Base-by-base conservation (phyloP, 2,888 invertebrate genomes). In the Lapara coniferarum region DNA sequence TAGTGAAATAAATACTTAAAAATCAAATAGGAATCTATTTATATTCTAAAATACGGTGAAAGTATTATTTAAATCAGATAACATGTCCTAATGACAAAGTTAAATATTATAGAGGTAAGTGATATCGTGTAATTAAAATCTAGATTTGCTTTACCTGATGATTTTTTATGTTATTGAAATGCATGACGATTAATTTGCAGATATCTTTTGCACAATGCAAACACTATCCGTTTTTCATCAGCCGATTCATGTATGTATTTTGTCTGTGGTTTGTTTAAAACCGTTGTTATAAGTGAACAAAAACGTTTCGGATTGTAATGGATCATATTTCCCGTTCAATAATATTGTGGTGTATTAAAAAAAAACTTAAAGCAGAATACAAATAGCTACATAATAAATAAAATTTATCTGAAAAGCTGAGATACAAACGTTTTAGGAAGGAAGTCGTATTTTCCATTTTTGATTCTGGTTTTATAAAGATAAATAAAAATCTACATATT, bases 11-110 rank as follows among this genome's bases (percentile, higher is more conserved):
- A 12, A 25, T 19, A 13, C 0, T 10, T 16, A 44, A 1, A 58
- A 44, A 49, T 25, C 12, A 59, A 63, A 59, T 63, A 63, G 3
- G 19, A 55, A 55, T 46, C 2, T 59, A 59, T 44, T 59, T 63
- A 46, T 46, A 12, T 63, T 49, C 13, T 16, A 19, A 16, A 46
- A 19, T 13, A 19, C 12, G 19, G 63, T 63, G 63, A 49, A 63
- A 63, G 63, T 63, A 13, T 19, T 10, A 13, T 19, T 49, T 49
- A 14, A 59, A 63, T 63, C 19, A 63, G 46, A 63, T 63, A 19
- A 49, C 19, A 19, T 55, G 30, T 5, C 30, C 14, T 13, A 6
- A 63, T 63, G 16, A 46, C 46, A 46, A 63, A 55, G 16, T 55
- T 12, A 19, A 13, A 63, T 16, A 46, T 10, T 46, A 46, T 14